Evolutionary conservation across 2,888 invertebrate genomes (phyloP).

Genomic region (Eupithecia centaureata): DNA sequence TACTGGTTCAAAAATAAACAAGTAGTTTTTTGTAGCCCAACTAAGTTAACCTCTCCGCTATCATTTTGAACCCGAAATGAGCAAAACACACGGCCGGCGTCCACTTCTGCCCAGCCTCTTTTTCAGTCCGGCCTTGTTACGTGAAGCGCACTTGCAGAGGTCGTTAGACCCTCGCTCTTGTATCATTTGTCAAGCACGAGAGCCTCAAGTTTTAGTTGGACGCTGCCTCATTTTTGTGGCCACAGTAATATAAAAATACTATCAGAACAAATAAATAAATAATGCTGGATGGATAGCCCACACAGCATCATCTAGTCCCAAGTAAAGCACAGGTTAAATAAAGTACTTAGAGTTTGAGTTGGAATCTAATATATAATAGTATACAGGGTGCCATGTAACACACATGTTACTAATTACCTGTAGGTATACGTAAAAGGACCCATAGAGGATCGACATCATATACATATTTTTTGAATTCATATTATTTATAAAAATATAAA

Average conservation of each 20-base stretch:
- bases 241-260: background rate
- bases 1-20: too few species aligned
- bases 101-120: conserved; percentile 22
- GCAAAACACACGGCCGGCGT: conserved; percentile 1
- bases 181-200: conserved; percentile 45
- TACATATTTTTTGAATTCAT: too few species aligned
- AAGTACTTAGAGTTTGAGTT: too few species aligned
- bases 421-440: too few species aligned
- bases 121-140: conserved; percentile 33
- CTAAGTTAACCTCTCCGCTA: background rate
- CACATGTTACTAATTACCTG: too few species aligned
- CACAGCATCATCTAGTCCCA: too few species aligned
- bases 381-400: too few species aligned
- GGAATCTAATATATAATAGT: too few species aligned
- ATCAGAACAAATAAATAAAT: background rate
- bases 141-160: conserved; percentile 27
- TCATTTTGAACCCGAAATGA: conserved; percentile 1
- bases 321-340: too few species aligned
- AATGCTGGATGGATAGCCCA: too few species aligned
- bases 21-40: background rate
- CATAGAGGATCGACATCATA: too few species aligned
- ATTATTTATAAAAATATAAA: too few species aligned
- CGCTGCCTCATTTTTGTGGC: background rate
- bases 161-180: conserved; percentile 38
- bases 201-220: conserved; percentile 15